These are phyloP conservation scores for Ganaspis brasiliensis DNA, from an alignment of 2,888 invertebrate genomes.

Conservation along the genomic window DNA sequence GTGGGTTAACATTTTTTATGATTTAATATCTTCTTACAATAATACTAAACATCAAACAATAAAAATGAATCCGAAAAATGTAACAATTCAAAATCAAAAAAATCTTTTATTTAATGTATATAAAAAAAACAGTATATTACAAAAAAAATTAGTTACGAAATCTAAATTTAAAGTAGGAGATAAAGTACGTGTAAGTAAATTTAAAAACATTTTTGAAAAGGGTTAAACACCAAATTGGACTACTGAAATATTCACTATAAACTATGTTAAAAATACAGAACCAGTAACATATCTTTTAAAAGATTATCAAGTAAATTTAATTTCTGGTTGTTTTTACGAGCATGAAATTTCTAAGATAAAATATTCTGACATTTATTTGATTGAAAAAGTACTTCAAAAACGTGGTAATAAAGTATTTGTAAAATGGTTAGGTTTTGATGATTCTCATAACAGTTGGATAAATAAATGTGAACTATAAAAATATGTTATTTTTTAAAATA, in stretches of 20 bases:
- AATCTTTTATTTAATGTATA: conserved; percentile 1
- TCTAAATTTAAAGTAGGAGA: conserved; percentile 50
- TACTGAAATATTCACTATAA: conserved; percentile 72
- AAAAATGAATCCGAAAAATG: conserved; percentile 49
- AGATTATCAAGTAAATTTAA: conserved; percentile 66
- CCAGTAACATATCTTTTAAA: conserved; percentile 62
- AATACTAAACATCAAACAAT: conserved; percentile 48
- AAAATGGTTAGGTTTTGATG: too few relatives aligned
- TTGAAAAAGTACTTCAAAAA: too few relatives aligned
- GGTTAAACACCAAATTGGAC: conserved; percentile 71
- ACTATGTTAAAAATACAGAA: conserved; percentile 65
- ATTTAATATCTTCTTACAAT: conserved; percentile 60
- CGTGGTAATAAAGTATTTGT: too few relatives aligned
- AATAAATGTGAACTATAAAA: too few relatives aligned
- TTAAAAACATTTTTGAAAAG: conserved; percentile 68
- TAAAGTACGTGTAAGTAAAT: conserved; percentile 65
- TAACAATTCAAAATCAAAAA: conserved; percentile 36
- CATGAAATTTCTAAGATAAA: conserved; percentile 48
- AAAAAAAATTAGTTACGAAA: too few relatives aligned
- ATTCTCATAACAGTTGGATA: too few relatives aligned
- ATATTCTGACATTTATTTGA: too few relatives aligned
- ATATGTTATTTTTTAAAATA: too few relatives aligned
- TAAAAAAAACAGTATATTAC: background rate
- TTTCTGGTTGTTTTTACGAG: conserved; percentile 64
- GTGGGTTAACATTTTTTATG: conserved; percentile 56